Evolutionary conservation across 2,113 vertebrate genomes (phyloP), one percentile per base, ranked within the genome.

Genomic region (Pomatorhinus ruficollis): DNA sequence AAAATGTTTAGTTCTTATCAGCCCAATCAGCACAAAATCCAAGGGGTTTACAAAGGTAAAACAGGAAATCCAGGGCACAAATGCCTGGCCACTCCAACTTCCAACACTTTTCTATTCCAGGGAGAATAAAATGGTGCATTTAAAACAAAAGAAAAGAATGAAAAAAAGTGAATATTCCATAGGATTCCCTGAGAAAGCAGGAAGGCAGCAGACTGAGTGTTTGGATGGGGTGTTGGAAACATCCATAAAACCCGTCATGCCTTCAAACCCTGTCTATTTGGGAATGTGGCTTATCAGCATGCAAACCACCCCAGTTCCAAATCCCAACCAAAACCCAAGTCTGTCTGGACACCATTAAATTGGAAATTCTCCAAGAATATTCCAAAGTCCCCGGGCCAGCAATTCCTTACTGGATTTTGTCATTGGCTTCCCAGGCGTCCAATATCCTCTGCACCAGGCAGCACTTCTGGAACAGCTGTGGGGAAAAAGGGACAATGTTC

Each of bases 371-470:
- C 33, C 65, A 21, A 9, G 77, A 25, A 6, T 3, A 19, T 35
- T 6, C 40, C 44, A 15, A 49, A 35, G 54, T 2, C 21, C 18
- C 35, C 1, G 6, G n/a, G 44, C 17, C 15, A 28, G 33, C 1
- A 47, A 16, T 3, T 21, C 56, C 99, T 98, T 98, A 99, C 99
- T 99, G 99, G 91, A 99, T 99, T 96, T 98, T 98, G 96, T 99
- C 99, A 7, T 99, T 99, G 95, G 99, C 98, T 95, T 99, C 99
- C 99, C 99, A 99, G 90, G 99, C 99, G 19, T 99, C 98, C 86
- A 99, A 90, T 97, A 99, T 99, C 97, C 99, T 99, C 88, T 99
- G 99, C 65, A 99, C 98, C 91, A 99, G 92, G 76, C 97, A 98
- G 97, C 99, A 99, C 74, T 98, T 98, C 98, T 99, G 99, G 97